Evolutionary conservation across 2,797 vertebrate species (phyloP), one percentile per base, ranked within the genome.

Genomic region (Miichthys miiuy): DNA sequence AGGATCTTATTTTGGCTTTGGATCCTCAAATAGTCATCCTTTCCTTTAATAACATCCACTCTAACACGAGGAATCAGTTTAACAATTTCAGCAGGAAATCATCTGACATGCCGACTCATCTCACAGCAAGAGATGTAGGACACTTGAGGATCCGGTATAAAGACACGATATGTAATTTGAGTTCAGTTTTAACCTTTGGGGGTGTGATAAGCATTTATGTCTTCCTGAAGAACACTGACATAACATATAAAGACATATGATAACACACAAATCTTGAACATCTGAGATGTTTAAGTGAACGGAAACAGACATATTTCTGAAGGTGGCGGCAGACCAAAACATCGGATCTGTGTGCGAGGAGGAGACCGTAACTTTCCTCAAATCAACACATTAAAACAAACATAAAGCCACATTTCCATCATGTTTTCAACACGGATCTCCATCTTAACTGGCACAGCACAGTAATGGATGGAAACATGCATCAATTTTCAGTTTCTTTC

Each of bases 21-120:
- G 30, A 50, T 50, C 58, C 18, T 27, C 34, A 61, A 71, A 72
- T 12, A 68, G 18, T 18, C 44, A 44, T 11, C 2, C 12, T 63
- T 16, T 16, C 30, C 48, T 71, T 41, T 21, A 68, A 68, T 58
- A 69, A 68, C 57, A 80, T 46, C 58, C 61, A 3, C 55, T 63
- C 14, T 38, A 66, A 72, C 38, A 65, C 6, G 1, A 72, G 63
- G 63, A 58, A n/a, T 3, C 23, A 7, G 30, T 65, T 77, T 41
- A 68, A 50, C 51, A 56, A 47, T 52, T 62, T 72, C 54, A 70
- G 51, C 50, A 63, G 65, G 75, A 84, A 81, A 70, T 78, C 71
- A 65, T 27, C 64, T 79, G 71, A 73, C 72, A 46, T 72, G 50
- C 21, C 47, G 17, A 55, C 66, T 7, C 20, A 23, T 25, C 47